A percentile compares a stretch with the other conserved stretches of the same genome.
Evolutionary conservation across 1,140 invertebrate species (phyloP).

Genomic region (Heliothis subflexa): DNA sequence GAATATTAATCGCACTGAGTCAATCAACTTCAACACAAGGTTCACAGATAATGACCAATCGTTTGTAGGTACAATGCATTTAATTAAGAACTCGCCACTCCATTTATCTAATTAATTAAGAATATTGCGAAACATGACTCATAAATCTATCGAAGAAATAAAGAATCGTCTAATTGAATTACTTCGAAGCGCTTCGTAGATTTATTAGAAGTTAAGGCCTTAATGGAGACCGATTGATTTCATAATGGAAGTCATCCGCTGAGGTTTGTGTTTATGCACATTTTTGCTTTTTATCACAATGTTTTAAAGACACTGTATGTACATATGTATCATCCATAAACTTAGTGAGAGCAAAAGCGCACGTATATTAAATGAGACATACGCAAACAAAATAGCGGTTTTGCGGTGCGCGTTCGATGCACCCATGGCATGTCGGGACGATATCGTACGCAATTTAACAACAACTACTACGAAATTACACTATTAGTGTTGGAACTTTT

Average conservation of each 20-base stretch:
- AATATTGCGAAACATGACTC: constrained; percentile 13
- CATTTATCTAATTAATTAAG: constrained; percentile 17
- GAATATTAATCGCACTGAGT: constrained; percentile 12
- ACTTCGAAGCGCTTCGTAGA: not conserved
- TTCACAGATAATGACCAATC: not conserved
- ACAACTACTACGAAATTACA: constrained; percentile 17
- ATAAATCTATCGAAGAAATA: constrained; percentile 17
- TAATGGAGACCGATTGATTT: constrained; percentile 1
- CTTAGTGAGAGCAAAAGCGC: not conserved
- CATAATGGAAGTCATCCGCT: not conserved
- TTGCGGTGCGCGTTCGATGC: constrained; percentile 21
- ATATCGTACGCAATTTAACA: constrained; percentile 24
- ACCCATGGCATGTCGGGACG: not conserved
- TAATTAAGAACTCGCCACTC: not conserved
- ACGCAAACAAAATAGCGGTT: constrained; percentile 6
- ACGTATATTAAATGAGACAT: not conserved
- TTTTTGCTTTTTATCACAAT: too few relatives aligned
- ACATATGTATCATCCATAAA: not conserved
- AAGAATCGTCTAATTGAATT: constrained; percentile 22
- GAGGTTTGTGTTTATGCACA: not conserved
- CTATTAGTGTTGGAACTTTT: constrained; percentile 26
- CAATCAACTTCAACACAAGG: constrained; percentile 15
- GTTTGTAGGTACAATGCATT: constrained; percentile 3
- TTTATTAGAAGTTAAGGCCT: not conserved
- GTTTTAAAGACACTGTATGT: too few relatives aligned